Evolutionary conservation across 1,140 invertebrate genomes (phyloP), one percentile per base, ranked within the genome.

Genomic region (Galleria mellonella): DNA sequence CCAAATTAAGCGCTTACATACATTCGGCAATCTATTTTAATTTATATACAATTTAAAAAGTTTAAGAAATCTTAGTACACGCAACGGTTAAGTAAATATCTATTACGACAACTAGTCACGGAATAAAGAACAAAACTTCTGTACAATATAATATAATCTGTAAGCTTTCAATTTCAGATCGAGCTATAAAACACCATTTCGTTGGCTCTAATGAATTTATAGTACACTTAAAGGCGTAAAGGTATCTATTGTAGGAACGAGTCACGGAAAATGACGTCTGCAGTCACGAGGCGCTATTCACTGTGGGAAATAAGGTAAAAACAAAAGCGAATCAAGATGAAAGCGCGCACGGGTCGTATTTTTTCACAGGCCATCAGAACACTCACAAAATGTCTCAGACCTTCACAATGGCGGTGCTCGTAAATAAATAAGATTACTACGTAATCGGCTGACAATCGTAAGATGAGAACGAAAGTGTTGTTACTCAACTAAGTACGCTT

Each of bases 301-400:
- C 10, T 29, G 32, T 44, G 43, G 27, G 43, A 44, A 44, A 44
- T 23, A 23, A 11, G 69, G 46, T 63, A 72, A 58, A 64, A 46
- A 72, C 63, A 74, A 74, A 74, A 73, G 70, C 63, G 60, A 23
- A 23, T 23, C 17, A 23, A 63, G 65, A 72, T 69, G 71, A 74
- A 74, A 74, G 71, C 63, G 43, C 42, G 50, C 17, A 23, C 17
- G 17, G 17, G 17, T 23, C 17, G 50, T 12, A 58, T 54, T 71
- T 57, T 66, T 62, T 57, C 53, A 46, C 47, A 59, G 64, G 57
- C 49, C 28, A 42, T 69, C 17, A 2, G 17, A 23, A 23, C 17
- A 23, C 17, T 23, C 17, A 23, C 2, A 23, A 23, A 23, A n/a
- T n/a, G n/a, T 75, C 72, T 57, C 68, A 72, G 66, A 65, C 53